Evolutionary conservation across 2,797 vertebrate genomes (phyloP).

Genomic region (Halcyon smyrnensis): DNA sequence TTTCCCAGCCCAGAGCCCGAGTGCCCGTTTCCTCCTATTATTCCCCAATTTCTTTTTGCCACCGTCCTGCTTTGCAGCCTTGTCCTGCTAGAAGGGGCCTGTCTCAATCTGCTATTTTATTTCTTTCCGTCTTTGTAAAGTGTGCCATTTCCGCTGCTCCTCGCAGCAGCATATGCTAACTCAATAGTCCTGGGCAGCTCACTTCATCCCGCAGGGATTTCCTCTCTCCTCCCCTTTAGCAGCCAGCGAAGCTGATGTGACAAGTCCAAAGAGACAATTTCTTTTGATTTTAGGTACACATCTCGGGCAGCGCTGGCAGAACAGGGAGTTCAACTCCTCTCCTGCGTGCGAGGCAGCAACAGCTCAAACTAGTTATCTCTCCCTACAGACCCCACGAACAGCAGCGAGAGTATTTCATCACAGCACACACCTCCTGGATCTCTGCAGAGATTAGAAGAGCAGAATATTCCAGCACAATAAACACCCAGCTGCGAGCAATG

Average conservation of each 20-base stretch:
- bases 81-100: not conserved
- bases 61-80: accelerated
- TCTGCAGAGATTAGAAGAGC: not conserved
- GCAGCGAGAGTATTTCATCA: not conserved
- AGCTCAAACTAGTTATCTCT: not conserved
- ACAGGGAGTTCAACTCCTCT: not conserved
- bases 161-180: not conserved
- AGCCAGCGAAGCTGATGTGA: not conserved
- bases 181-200: not conserved
- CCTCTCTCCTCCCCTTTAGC: not conserved
- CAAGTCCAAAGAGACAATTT: not conserved
- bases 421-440: not conserved
- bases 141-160: not conserved
- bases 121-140: not conserved
- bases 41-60: not conserved
- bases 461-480: constrained; percentile 36
- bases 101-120: accelerated
- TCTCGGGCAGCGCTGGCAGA: not conserved
- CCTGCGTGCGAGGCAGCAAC: not conserved
- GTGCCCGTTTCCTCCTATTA: not conserved
- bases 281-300: not conserved
- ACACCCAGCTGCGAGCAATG: not conserved
- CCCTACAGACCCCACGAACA: not conserved
- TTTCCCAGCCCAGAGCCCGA: not conserved
- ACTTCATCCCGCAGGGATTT: not conserved